These are phyloP conservation scores for Hypsibius dujardini DNA, from an alignment of 1,140 invertebrate species.

Conservation along the genomic window DNA sequence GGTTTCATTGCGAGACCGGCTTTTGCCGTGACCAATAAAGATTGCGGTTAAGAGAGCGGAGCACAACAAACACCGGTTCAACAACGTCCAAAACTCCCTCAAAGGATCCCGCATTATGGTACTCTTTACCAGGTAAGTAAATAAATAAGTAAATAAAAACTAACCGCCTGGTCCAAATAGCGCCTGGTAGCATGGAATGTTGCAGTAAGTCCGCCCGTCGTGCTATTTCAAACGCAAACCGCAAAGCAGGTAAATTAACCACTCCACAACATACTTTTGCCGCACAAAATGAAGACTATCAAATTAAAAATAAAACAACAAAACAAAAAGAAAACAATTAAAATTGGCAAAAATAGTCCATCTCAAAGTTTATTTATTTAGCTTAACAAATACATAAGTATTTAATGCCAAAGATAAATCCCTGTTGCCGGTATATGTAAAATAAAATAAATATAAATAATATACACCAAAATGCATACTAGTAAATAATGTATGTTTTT, in stretches of 20 bases:
- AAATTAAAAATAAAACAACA: slow-evolving; percentile 30
- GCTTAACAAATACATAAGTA: too few relatives aligned
- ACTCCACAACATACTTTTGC: neutral
- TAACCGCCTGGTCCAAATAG: slow-evolving; percentile 60
- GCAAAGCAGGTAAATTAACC: slow-evolving; percentile 22
- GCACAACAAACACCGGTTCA: neutral
- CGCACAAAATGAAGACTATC: too few relatives aligned
- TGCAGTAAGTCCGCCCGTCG: slow-evolving; percentile 72
- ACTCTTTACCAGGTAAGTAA: neutral
- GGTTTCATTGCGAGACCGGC: neutral
- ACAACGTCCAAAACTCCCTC: neutral
- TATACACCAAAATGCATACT: too few relatives aligned
- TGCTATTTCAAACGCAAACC: too few relatives aligned
- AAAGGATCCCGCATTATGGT: too few relatives aligned
- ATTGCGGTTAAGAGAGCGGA: neutral
- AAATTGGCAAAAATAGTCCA: too few relatives aligned
- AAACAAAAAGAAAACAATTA: slow-evolving; percentile 19
- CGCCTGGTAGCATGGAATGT: slow-evolving; percentile 72
- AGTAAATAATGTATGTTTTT: too few relatives aligned
- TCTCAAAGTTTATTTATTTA: too few relatives aligned
- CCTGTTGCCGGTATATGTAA: too few relatives aligned
- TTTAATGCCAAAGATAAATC: too few relatives aligned
- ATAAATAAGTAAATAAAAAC: slow-evolving; percentile 13
- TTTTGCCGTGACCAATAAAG: neutral
- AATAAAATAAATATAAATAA: too few relatives aligned